Conservation (phyloP, 2,888 invertebrate genomes). For the Ectemnius lituratus region DNA sequence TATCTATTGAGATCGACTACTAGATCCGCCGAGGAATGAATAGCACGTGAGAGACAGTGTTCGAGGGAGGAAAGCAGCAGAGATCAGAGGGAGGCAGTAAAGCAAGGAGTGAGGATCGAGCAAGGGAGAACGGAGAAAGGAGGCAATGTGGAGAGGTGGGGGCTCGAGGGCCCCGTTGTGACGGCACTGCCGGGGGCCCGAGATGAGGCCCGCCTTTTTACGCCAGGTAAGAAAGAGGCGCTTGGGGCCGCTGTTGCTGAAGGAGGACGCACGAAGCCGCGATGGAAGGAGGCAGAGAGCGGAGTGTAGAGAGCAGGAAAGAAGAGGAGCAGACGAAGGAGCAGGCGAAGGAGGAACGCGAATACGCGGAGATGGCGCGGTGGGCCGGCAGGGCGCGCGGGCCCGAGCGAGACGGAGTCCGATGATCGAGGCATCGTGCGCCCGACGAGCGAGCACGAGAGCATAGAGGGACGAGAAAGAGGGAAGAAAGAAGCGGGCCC, state of each 20-base stretch:
- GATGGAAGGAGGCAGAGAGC: slow-evolving; percentile 40
- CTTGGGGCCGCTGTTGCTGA: slow-evolving; percentile 47
- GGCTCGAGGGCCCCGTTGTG: slow-evolving; percentile 48
- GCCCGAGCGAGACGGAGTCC: slow-evolving; percentile 19
- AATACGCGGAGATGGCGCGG: slow-evolving; percentile 21
- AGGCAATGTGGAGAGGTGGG: slow-evolving; percentile 10
- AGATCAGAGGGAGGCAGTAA: slow-evolving; percentile 5
- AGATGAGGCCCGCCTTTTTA: slow-evolving; percentile 72
- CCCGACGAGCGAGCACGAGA: slow-evolving; percentile 21
- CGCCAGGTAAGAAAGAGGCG: slow-evolving; percentile 65
- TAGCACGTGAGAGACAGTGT: slow-evolving; percentile 21
- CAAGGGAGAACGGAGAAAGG: slow-evolving; percentile 12
- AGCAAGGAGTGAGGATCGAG: slow-evolving; percentile 3
- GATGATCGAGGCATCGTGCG: slow-evolving; percentile 7
- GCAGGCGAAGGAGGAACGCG: slow-evolving; percentile 28
- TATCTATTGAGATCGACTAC: slow-evolving; percentile 29
- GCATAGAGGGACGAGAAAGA: slow-evolving; percentile 16
- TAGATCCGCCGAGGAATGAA: slow-evolving; percentile 38
- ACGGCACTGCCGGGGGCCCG: slow-evolving; percentile 60
- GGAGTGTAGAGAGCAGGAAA: slow-evolving; percentile 32
- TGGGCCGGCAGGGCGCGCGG: slow-evolving; percentile 14
- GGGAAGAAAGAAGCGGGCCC: slow-evolving; percentile 22
- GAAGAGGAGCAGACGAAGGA: slow-evolving; percentile 24
- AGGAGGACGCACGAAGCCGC: slow-evolving; percentile 50
- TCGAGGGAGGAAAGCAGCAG: background rate